Base-by-base conservation (phyloP, 2,888 invertebrate species). In the Apamea monoglypha region DNA sequence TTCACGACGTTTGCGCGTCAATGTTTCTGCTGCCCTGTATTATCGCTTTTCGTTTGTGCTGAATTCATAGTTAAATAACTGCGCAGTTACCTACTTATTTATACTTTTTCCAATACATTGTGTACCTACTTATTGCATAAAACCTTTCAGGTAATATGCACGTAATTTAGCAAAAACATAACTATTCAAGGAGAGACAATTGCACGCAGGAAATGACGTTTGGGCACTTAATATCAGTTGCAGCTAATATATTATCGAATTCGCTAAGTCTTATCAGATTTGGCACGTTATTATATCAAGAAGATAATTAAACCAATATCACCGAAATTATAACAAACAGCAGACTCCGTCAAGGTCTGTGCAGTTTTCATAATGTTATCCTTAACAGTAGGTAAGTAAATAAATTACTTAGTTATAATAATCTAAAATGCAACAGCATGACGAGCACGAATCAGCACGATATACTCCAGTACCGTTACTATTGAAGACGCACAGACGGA, bases 221-320 rank as follows among this genome's bases (percentile, higher is more conserved):
- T 69, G 29, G 36, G 16, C 16, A 82, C 2, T 12, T 64, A 29
- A 29, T 6, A 47, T 59, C 18, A 74, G 73, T 56, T 81, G 81
- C 47, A 81, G 16, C 32, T 68, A 29, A 72, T 70, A 70, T 36
- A 53, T 72, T 75, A 84, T 80, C 72, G 68, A 69, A 72, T 75
- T 74, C 12, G 21, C 29, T 53, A 53, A 67, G 36, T 14, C 4
- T 66, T 81, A 84, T 84, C 86, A 50, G 6, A 71, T n/a, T 56
- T 64, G 56, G 53, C 50, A 76, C 14, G 59, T 59, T 47, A 72
- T 71, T 53, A 66, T 72, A 74, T 73, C 68, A 66, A 67, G 56
- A 14, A 70, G 72, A 83, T 80, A 86, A 85, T 83, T 86, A 80
- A 74, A 64, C 40, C 73, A 74, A 64, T 83, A 81, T 76, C 76